phyloP scores from a whole-genome alignment of 2,888 invertebrate species.

The Homarus gammarus region DNA sequence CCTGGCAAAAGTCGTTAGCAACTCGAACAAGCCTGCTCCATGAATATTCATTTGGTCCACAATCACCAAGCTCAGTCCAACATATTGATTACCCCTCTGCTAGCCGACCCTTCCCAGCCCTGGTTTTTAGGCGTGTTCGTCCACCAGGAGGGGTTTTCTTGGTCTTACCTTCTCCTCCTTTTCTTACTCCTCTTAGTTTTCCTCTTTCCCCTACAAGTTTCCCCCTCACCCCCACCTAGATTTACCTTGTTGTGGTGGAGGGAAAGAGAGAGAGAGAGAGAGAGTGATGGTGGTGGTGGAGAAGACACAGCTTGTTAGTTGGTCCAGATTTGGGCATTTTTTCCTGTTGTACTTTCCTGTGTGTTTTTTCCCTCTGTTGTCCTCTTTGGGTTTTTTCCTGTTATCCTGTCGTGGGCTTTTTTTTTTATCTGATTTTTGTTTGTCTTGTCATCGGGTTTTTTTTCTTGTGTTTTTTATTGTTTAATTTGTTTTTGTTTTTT shows the following conservation, averaged over 20 bases:
- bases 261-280: no score
- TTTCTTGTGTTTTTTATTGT: no score
- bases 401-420: no score
- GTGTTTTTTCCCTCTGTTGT: no score
- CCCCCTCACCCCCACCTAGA: background rate
- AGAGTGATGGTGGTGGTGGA: no score
- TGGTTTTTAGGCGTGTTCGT: background rate
- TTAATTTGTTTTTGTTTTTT: no score
- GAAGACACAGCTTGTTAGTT: no score
- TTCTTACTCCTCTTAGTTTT: background rate
- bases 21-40: constrained; percentile 48
- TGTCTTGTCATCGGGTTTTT: no score
- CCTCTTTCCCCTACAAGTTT: background rate
- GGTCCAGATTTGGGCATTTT: no score
- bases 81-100: constrained; percentile 36
- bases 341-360: no score
- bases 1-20: constrained; percentile 46
- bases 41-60: constrained; percentile 59
- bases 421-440: no score
- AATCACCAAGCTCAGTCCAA: constrained; percentile 57
- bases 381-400: no score
- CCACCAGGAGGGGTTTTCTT: background rate
- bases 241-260: background rate
- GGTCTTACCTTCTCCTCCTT: background rate
- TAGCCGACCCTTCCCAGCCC: background rate